Evolutionary conservation across 2,113 vertebrate species (phyloP).

Genomic region (Actenoides lindsayi): DNA sequence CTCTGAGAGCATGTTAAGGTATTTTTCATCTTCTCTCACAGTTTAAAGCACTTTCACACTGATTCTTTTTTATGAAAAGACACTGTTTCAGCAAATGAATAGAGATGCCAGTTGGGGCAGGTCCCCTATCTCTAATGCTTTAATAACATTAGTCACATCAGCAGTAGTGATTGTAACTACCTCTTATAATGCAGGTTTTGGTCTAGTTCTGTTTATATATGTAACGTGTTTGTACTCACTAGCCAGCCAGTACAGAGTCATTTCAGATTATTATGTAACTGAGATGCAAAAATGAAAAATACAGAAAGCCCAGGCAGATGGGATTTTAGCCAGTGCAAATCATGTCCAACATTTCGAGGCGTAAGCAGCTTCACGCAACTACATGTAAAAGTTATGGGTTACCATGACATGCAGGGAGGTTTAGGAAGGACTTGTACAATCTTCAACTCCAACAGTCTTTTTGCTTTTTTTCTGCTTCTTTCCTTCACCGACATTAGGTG

Average conservation of each 20-base stretch:
- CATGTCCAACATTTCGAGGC: background rate
- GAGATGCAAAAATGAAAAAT: background rate
- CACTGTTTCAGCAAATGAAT: accelerated
- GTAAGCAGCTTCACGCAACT: background rate
- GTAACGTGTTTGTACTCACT: background rate
- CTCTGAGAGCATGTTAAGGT: background rate
- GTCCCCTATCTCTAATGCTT: background rate
- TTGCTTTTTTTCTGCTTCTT: background rate
- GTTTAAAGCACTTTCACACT: background rate
- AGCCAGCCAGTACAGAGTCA: background rate
- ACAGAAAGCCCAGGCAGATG: background rate
- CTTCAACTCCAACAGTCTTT: background rate
- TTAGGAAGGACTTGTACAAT: background rate
- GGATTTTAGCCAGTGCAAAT: background rate
- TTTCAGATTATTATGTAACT: background rate
- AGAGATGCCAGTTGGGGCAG: background rate
- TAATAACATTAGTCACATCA: background rate
- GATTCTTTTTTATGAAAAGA: background rate
- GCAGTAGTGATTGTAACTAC: background rate
- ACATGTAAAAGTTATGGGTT: background rate
- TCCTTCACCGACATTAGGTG: background rate
- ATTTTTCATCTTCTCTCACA: background rate
- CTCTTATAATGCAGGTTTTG: background rate
- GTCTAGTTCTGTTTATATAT: background rate
- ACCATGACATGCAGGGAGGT: background rate